These are phyloP conservation scores for Aphelinus certus DNA, from an alignment of 1,140 invertebrate genomes.

Conservation along the genomic window DNA sequence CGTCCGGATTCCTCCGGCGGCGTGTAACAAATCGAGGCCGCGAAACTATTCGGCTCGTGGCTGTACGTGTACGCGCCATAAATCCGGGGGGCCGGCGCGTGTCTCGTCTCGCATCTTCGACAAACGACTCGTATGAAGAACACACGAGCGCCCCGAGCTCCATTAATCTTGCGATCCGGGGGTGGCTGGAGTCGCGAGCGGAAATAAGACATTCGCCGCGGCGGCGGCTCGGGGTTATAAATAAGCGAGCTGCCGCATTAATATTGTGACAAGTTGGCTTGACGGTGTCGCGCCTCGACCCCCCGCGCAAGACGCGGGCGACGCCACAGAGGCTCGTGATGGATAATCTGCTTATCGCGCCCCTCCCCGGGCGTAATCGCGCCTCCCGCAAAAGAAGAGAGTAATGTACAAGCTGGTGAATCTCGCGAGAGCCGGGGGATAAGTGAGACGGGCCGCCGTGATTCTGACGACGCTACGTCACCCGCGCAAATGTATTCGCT, in stretches of 20 bases:
- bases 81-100: not conserved
- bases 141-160: constrained; percentile 12
- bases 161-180: constrained; percentile 30
- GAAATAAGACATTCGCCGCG: constrained; percentile 43
- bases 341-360: constrained; percentile 53
- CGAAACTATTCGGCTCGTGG: too few species aligned
- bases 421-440: not conserved
- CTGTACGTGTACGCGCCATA: too few species aligned
- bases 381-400: constrained; percentile 29
- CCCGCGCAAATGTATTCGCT: too few species aligned
- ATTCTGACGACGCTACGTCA: too few species aligned
- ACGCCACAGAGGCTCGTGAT: constrained; percentile 47
- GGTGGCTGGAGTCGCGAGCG: not conserved
- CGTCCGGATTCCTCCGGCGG: too few species aligned
- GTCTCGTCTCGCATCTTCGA: too few species aligned
- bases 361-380: constrained; percentile 38
- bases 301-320: constrained; percentile 16
- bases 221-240: constrained; percentile 35
- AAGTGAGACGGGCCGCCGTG: too few species aligned
- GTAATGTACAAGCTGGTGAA: constrained; percentile 39
- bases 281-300: constrained; percentile 31
- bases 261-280: constrained; percentile 47
- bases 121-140: too few species aligned
- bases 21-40: too few species aligned
- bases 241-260: constrained; percentile 41